Evolutionary conservation across 2,888 invertebrate species (phyloP), one percentile per base, ranked within the genome.

Genomic region (Himalopsyche tibetana): DNA sequence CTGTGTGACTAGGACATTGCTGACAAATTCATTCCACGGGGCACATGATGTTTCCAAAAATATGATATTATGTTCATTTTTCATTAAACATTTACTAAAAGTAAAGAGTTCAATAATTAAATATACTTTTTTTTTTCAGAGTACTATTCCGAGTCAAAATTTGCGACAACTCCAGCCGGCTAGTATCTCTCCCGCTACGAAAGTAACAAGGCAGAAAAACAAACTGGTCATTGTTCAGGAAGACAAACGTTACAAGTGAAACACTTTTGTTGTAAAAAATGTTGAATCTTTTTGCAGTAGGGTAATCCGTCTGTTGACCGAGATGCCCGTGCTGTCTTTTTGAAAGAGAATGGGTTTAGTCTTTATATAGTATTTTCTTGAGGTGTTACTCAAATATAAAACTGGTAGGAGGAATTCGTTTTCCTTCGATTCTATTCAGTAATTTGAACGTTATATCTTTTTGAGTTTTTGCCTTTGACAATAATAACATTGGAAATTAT

Each of bases 161-260:
- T 91, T 96, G 80, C 94, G 95, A 86, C 96, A 96, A 90, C 91
- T 96, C 81, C 95, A 94, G 92, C 94, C 95, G 55, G 94, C 95
- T 0, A 94, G 94, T 45, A 93, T 94, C 69, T 91, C 93, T 51
- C 95, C 95, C 0, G 95, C 94, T 51, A 96, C 97, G 1, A 97
- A 96, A 91, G 97, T 97, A 55, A 97, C 97, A 0, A 94, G 96
- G 88, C 95, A 96, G 90, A 96, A 96, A 90, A 97, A 97, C 91
- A 97, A 97, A 90, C 94, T 97, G 17, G 96, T 97, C 87, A 96
- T 97, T 89, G 94, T 95, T 87, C 96, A 96, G 88, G 95, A 95
- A 90, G 95, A 94, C 85, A 94, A 94, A 82, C 84, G 86, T 17
- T 87, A 89, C 42, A 87, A 88, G 63, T 89, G 82, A 88, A 85